Percentiles rank a stretch among this genome's conserved stretches.
phyloP scores from a whole-genome alignment of 2,113 vertebrate genomes.

The Pardalotus punctatus region DNA sequence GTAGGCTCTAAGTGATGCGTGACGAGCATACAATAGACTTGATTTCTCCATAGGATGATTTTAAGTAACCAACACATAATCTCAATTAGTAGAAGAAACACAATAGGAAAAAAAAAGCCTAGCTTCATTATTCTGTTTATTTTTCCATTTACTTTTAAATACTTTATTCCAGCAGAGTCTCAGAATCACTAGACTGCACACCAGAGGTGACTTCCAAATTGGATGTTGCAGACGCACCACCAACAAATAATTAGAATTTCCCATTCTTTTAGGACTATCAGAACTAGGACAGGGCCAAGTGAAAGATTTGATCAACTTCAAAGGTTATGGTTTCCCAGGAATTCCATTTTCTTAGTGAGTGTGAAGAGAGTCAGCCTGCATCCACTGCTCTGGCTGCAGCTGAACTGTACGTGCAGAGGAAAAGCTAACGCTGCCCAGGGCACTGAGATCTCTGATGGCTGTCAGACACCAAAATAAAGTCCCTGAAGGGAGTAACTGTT shows the following conservation, averaged over 20 bases:
- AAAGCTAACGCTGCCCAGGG: not conserved
- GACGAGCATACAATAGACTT: accelerated
- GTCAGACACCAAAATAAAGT: no score
- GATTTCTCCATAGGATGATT: not conserved
- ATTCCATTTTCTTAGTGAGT: not conserved
- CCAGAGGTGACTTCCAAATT: not conserved
- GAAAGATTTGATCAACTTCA: not conserved
- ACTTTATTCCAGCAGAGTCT: not conserved
- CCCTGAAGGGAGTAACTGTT: not conserved
- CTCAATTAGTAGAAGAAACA: not conserved
- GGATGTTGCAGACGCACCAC: accelerated
- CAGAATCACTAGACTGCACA: not conserved
- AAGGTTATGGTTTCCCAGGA: not conserved
- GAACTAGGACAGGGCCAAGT: not conserved
- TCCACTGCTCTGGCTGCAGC: accelerated
- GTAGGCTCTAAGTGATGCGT: accelerated
- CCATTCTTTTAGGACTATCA: not conserved
- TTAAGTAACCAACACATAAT: not conserved
- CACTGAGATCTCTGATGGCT: not conserved
- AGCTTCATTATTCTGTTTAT: not conserved
- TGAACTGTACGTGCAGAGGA: accelerated
- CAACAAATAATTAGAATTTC: not conserved
- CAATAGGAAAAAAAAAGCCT: not conserved
- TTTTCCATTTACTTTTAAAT: not conserved
- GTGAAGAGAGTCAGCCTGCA: not conserved